phyloP scores from a whole-genome alignment of 1,140 invertebrate species.

The Lucilia sericata region DNA sequence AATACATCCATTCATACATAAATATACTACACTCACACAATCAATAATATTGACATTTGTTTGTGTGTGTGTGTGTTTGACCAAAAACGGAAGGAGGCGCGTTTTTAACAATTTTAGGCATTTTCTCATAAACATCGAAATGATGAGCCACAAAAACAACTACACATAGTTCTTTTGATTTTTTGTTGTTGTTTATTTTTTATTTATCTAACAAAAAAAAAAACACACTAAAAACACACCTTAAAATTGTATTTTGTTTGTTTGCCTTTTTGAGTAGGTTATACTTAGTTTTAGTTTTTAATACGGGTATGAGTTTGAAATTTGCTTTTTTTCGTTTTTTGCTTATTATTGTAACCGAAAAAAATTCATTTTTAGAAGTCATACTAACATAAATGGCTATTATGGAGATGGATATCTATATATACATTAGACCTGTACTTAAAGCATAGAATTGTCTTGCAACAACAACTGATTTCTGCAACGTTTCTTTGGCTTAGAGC shows the following conservation, averaged over 20 bases:
- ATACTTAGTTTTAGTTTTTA: not conserved
- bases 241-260: slow-evolving; percentile 1
- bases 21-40: not conserved
- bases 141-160: slow-evolving; percentile 12
- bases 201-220: not conserved
- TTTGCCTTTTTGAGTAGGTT: not conserved
- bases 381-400: not conserved
- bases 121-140: not conserved
- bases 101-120: not conserved
- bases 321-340: not conserved
- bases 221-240: not conserved
- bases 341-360: not conserved
- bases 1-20: not conserved
- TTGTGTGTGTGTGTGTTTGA: not conserved
- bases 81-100: slow-evolving; percentile 25
- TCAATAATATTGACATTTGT: not conserved
- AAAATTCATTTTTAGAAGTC: not conserved
- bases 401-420: not conserved
- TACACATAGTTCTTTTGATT: not conserved
- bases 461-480: no score
- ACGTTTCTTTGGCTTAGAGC: no score
- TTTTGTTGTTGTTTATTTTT: no score
- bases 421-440: no score
- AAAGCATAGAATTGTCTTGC: no score
- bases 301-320: not conserved